Evolutionary conservation across 30 jellyfish, hydroid and myxozoan species (phyloP), one percentile per base, ranked within the genome.

Genomic region (Chironex yamaguchii): DNA sequence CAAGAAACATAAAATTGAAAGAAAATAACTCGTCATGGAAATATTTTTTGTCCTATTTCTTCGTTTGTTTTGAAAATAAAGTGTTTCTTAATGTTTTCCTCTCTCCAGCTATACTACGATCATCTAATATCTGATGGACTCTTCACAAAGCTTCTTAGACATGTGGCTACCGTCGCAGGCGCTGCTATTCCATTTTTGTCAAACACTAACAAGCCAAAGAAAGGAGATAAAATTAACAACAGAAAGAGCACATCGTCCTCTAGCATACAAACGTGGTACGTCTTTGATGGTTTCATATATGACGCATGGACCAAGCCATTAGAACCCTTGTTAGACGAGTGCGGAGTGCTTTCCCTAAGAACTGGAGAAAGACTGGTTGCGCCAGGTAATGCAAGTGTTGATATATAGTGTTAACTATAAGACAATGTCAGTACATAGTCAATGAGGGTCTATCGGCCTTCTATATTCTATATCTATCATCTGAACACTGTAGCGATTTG

Each of bases 371-470:
- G 82, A 42, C 69, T 89, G 17, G 63, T 51, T 28, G 80, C 88
- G 11, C 86, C 97, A 6, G 90, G 97, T 89, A 70, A 29, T 35
- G n/a, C n/a, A n/a, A n/a, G n/a, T n/a, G n/a, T n/a, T n/a, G n/a
- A n/a, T n/a, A n/a, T n/a, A n/a, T n/a, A n/a, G n/a, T n/a, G n/a
- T n/a, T n/a, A n/a, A n/a, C n/a, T n/a, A n/a, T n/a, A n/a, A n/a
- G n/a, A n/a, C n/a, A n/a, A n/a, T n/a, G n/a, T n/a, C n/a, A n/a
- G n/a, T n/a, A n/a, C n/a, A n/a, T n/a, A n/a, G n/a, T n/a, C n/a
- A n/a, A n/a, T n/a, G n/a, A n/a, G n/a, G n/a, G n/a, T n/a, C n/a
- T n/a, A n/a, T n/a, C n/a, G n/a, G n/a, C n/a, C n/a, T n/a, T n/a
- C n/a, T n/a, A n/a, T n/a, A n/a, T n/a, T n/a, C n/a, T n/a, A n/a